Evolutionary conservation across 2,888 invertebrate species (phyloP).

Genomic region (Trachelus iudaicus): DNA sequence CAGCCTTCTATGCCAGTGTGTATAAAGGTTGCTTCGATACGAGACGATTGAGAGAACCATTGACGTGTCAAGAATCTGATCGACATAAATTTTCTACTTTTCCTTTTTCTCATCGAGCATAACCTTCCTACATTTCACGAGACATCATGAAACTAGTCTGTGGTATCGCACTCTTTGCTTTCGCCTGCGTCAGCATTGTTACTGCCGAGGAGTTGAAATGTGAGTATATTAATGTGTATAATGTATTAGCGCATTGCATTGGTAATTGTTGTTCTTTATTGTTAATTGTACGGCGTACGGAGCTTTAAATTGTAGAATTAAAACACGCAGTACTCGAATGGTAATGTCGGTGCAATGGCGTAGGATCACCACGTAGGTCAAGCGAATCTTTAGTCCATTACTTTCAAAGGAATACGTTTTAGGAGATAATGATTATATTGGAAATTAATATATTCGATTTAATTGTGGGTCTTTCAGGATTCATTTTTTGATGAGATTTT

Average conservation of each 20-base stretch:
- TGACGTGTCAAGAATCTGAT: constrained; percentile 8
- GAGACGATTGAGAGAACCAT: constrained; percentile 1
- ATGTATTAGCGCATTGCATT: neutral
- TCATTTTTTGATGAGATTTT: neutral
- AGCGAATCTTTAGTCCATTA: neutral
- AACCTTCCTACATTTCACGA: neutral
- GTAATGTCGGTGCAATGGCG: neutral
- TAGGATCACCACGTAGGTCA: neutral
- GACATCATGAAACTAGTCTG: constrained; percentile 64
- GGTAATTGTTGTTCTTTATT: neutral
- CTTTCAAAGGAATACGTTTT: neutral
- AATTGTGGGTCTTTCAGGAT: too few species aligned
- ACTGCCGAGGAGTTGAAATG: constrained; percentile 72
- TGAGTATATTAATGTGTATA: constrained; percentile 67
- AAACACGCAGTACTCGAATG: neutral
- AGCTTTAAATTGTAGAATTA: neutral
- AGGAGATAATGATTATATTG: neutral
- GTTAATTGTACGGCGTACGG: neutral
- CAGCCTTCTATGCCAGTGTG: constrained; percentile 92
- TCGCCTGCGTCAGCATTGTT: constrained; percentile 64
- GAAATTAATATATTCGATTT: neutral
- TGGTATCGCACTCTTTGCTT: constrained; percentile 66
- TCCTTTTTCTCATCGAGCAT: neutral
- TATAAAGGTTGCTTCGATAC: constrained; percentile 78
- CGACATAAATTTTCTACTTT: constrained; percentile 8